Percentiles rank a stretch among this genome's conserved stretches.
Evolutionary conservation across 1,140 invertebrate genomes (phyloP).

Genomic region (Homarus americanus): DNA sequence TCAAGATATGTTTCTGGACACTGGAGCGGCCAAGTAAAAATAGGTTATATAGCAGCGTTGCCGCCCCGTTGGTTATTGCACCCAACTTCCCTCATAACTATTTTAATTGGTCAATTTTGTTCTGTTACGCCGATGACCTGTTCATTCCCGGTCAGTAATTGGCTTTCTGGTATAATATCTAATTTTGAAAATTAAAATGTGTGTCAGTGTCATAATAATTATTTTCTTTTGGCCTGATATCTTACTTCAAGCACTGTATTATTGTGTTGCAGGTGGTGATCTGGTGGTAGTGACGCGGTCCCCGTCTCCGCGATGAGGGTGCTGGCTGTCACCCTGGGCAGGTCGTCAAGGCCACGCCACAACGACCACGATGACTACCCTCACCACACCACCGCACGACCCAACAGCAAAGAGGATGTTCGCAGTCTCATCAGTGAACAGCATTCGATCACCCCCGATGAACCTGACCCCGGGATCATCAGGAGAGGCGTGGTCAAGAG

Average conservation of each 20-base stretch:
- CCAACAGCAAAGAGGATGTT: slow-evolving; percentile 5
- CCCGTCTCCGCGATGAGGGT: slow-evolving; percentile 38
- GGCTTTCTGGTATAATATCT: slow-evolving; percentile 5
- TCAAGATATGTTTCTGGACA: too few species aligned
- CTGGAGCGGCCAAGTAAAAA: too few species aligned
- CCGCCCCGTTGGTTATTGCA: too few species aligned
- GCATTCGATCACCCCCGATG: background rate
- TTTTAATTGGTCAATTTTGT: slow-evolving; percentile 25
- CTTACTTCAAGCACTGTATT: background rate
- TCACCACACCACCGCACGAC: background rate
- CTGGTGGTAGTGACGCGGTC: background rate
- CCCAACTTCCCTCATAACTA: background rate
- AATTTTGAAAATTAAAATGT: background rate
- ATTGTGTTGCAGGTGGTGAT: slow-evolving; percentile 1
- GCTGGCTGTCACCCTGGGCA: slow-evolving; percentile 49
- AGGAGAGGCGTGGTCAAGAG: slow-evolving; percentile 6
- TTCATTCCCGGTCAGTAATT: background rate
- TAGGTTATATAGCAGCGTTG: too few species aligned
- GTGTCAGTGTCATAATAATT: background rate
- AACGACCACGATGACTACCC: slow-evolving; percentile 17
- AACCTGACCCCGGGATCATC: background rate
- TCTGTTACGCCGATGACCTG: background rate
- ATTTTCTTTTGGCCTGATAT: background rate
- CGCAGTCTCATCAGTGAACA: slow-evolving; percentile 23
- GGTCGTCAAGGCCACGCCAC: slow-evolving; percentile 50